Evolutionary conservation across 2,113 vertebrate species (phyloP).

Genomic region (Phyllopteryx taeniolatus): DNA sequence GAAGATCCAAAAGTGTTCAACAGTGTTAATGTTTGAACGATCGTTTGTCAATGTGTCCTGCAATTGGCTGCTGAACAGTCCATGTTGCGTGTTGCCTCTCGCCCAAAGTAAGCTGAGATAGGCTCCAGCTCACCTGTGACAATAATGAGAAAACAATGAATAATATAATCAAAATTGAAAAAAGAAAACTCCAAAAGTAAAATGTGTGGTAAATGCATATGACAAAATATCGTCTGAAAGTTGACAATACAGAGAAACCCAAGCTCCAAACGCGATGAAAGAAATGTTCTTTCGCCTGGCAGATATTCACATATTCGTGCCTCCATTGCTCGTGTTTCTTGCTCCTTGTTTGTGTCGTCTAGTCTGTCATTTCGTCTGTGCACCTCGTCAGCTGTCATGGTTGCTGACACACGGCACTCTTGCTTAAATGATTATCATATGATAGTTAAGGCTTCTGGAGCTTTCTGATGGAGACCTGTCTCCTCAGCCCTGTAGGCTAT

Average conservation of each 20-base stretch:
- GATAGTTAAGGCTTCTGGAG: slow-evolving; percentile 53
- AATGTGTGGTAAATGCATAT: no score
- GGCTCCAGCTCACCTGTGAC: no score
- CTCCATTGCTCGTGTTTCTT: slow-evolving; percentile 17
- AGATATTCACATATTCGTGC: slow-evolving; percentile 61
- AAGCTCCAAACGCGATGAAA: background rate
- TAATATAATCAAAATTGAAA: no score
- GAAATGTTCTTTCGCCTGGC: slow-evolving; percentile 28
- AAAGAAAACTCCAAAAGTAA: no score
- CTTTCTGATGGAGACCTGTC: slow-evolving; percentile 62
- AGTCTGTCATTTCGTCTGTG: slow-evolving; percentile 34
- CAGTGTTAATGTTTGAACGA: no score
- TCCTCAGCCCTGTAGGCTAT: slow-evolving; percentile 71
- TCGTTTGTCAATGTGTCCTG: no score
- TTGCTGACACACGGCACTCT: slow-evolving; percentile 48
- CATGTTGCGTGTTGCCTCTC: no score
- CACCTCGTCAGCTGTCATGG: slow-evolving; percentile 53
- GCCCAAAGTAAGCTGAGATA: no score
- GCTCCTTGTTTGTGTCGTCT: slow-evolving; percentile 47
- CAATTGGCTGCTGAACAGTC: no score
- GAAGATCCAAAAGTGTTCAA: no score
- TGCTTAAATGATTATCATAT: slow-evolving; percentile 65
- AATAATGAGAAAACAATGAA: no score
- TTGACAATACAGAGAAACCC: background rate
- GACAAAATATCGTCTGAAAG: background rate